These are phyloP conservation scores for Luperina testacea DNA, from an alignment of 2,888 invertebrate genomes.

Conservation along the genomic window DNA sequence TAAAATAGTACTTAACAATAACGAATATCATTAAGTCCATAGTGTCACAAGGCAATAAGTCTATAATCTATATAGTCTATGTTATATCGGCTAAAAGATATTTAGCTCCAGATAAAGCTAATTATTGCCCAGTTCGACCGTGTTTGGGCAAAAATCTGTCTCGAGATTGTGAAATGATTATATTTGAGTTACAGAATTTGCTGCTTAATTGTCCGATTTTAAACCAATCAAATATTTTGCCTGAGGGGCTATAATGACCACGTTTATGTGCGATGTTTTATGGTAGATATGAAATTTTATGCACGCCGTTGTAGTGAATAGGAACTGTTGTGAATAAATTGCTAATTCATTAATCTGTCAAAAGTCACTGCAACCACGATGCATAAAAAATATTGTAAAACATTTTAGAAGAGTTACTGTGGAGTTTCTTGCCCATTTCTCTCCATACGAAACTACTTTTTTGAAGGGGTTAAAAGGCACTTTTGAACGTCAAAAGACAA, in stretches of 20 bases:
- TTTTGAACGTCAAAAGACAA: no score
- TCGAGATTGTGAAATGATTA: conserved; percentile 57
- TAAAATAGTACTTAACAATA: conserved; percentile 14
- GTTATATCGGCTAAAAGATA: conserved; percentile 59
- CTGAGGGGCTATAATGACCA: background rate
- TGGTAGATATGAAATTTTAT: background rate
- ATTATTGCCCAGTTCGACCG: conserved; percentile 61
- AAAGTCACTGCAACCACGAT: background rate
- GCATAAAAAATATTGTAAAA: background rate
- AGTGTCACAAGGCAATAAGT: conserved; percentile 61
- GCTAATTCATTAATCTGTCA: background rate
- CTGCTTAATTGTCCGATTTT: conserved; percentile 43
- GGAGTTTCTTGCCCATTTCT: background rate
- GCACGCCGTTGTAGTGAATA: background rate
- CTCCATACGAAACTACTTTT: background rate
- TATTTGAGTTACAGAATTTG: conserved; percentile 36
- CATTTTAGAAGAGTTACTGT: background rate
- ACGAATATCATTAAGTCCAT: conserved; percentile 10
- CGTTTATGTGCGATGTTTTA: background rate
- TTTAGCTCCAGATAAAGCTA: conserved; percentile 61
- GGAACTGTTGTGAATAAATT: background rate
- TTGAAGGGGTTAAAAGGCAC: background rate
- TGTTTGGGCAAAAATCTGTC: conserved; percentile 62
- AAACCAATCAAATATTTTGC: conserved; percentile 16
- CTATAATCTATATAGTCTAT: conserved; percentile 3